Conservation (phyloP, 37 sponge, comb jelly and placozoan genomes). For the Ephydatia muelleri region DNA sequence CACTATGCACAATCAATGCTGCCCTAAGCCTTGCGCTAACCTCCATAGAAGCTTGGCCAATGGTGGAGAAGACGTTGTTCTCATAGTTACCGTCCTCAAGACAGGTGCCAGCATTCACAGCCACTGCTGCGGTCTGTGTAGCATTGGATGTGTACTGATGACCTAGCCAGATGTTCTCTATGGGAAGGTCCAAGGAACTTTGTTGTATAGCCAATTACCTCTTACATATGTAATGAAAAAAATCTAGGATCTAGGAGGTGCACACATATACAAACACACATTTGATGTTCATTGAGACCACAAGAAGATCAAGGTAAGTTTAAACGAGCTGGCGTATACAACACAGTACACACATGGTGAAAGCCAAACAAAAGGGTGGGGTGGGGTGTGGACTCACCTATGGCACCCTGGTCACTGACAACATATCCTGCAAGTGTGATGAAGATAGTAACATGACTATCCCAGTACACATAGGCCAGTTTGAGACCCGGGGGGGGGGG, state of each 20-base stretch:
- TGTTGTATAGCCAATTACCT: neutral
- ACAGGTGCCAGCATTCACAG: conserved; percentile 59
- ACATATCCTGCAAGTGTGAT: conserved; percentile 44
- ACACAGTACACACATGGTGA: too few species aligned
- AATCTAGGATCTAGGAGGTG: too few species aligned
- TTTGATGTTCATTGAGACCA: too few species aligned
- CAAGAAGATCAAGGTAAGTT: neutral
- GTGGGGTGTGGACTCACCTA: too few species aligned
- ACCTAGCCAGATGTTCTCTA: conserved; percentile 35
- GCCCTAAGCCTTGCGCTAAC: neutral
- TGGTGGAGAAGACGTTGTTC: conserved; percentile 34
- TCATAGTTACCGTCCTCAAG: conserved; percentile 49
- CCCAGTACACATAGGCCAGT: too few species aligned
- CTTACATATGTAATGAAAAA: too few species aligned
- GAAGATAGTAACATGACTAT: neutral
- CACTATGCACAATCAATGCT: neutral
- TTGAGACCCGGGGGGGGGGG: too few species aligned
- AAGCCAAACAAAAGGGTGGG: too few species aligned
- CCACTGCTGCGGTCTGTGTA: conserved; percentile 36
- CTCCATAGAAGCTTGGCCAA: conserved; percentile 49
- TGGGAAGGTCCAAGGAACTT: neutral
- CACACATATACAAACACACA: too few species aligned
- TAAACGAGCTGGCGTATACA: too few species aligned
- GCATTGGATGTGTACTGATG: conserved; percentile 48
- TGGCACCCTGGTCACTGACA: conserved; percentile 71